Conservation (phyloP, 37 sponge, comb jelly and placozoan genomes). For the Eunapius fragilis region DNA sequence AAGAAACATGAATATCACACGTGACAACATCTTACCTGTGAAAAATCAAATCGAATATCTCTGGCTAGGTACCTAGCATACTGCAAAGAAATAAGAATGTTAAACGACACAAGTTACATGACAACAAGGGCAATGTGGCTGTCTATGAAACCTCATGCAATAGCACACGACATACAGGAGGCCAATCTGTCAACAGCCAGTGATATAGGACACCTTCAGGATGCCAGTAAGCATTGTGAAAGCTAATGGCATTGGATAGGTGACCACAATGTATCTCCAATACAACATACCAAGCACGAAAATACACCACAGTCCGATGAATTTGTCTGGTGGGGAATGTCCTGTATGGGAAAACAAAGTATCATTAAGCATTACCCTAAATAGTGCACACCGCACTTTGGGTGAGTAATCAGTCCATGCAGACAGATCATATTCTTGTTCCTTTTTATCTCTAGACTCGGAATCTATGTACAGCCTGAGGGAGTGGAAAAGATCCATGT, state of each 20-base stretch:
- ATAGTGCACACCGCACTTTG: slow-evolving; percentile 32
- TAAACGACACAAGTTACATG: too few species aligned
- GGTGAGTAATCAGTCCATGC: slow-evolving; percentile 54
- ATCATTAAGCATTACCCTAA: neutral
- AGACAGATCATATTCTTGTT: slow-evolving; percentile 21
- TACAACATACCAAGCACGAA: slow-evolving; percentile 79
- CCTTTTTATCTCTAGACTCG: slow-evolving; percentile 81
- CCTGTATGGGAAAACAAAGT: slow-evolving; percentile 38
- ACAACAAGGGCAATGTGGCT: neutral
- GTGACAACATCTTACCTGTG: slow-evolving; percentile 65
- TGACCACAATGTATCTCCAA: neutral
- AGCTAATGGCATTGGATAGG: neutral
- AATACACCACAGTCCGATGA: slow-evolving; percentile 97
- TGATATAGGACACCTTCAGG: neutral
- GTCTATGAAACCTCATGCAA: neutral
- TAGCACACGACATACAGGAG: neutral
- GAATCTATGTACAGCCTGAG: slow-evolving; percentile 66
- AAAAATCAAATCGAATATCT: slow-evolving; percentile 70
- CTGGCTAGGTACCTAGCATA: slow-evolving; percentile 79
- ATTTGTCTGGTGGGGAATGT: slow-evolving; percentile 92
- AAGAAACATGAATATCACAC: neutral
- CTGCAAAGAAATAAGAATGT: slow-evolving; percentile 34
- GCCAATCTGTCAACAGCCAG: neutral
- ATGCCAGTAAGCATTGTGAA: neutral
- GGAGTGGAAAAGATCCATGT: neutral